Evolutionary conservation across 2,888 invertebrate species (phyloP).

Genomic region (Calameuta pallipes): DNA sequence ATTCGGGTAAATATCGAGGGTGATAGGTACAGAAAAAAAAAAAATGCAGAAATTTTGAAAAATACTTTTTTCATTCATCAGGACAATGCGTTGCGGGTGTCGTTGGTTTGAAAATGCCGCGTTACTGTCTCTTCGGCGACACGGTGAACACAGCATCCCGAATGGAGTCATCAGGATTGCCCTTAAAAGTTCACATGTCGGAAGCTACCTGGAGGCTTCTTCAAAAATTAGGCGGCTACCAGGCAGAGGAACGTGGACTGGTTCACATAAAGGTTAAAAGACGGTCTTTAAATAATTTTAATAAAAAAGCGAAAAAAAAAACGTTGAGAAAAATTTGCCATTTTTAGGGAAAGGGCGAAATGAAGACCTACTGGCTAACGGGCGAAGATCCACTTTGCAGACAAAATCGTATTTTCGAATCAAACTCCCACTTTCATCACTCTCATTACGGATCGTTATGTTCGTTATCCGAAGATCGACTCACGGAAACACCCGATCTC

Average conservation of each 20-base stretch:
- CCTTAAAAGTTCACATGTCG: slow-evolving; percentile 82
- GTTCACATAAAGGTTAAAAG: slow-evolving; percentile 76
- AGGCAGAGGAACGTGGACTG: slow-evolving; percentile 78
- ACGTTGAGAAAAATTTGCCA: not conserved
- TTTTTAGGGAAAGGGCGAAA: slow-evolving; percentile 78
- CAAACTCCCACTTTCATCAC: slow-evolving; percentile 64
- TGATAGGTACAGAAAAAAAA: not conserved
- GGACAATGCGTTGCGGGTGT: slow-evolving; percentile 86
- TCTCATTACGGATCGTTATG: slow-evolving; percentile 32
- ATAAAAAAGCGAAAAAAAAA: not conserved
- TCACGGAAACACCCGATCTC: slow-evolving; percentile 68
- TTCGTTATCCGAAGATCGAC: slow-evolving; percentile 36
- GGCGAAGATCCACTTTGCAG: slow-evolving; percentile 71
- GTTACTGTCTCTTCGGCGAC: slow-evolving; percentile 86
- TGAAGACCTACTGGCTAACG: slow-evolving; percentile 79
- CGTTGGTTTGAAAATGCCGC: slow-evolving; percentile 85
- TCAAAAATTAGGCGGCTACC: slow-evolving; percentile 78
- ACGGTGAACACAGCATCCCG: slow-evolving; percentile 85
- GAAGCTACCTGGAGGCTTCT: slow-evolving; percentile 76
- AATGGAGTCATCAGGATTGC: slow-evolving; percentile 83
- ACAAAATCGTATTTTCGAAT: slow-evolving; percentile 65
- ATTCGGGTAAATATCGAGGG: slow-evolving; percentile 68
- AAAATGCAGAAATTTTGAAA: not conserved
- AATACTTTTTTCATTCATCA: slow-evolving; percentile 32
- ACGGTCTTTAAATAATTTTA: not conserved